phyloP scores from a whole-genome alignment of 2,888 invertebrate species.

The Leptopilina myrica region DNA sequence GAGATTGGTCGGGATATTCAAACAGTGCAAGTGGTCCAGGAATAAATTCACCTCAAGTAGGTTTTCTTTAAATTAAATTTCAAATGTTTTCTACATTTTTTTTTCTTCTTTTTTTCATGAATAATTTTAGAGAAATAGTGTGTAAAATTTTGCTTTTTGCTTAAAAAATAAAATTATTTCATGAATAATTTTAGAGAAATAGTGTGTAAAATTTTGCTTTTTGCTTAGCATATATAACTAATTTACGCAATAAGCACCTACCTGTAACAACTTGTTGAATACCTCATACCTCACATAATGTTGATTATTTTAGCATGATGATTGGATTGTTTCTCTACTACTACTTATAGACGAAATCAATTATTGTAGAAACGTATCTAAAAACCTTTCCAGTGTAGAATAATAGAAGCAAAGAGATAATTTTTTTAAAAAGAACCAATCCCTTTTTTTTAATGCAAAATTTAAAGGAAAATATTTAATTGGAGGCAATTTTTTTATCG shows the following conservation, averaged over 20 bases:
- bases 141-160: slow-evolving; percentile 45
- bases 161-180: too few relatives aligned
- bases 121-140: slow-evolving; percentile 14
- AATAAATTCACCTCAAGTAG: slow-evolving; percentile 73
- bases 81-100: background rate
- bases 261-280: slow-evolving; percentile 75
- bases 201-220: slow-evolving; percentile 43
- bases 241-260: slow-evolving; percentile 58
- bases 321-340: slow-evolving; percentile 36
- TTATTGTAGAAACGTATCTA: background rate
- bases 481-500: too few relatives aligned
- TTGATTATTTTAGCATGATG: slow-evolving; percentile 60
- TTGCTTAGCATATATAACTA: slow-evolving; percentile 52
- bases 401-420: background rate
- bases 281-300: slow-evolving; percentile 64
- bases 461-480: too few relatives aligned
- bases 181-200: slow-evolving; percentile 12
- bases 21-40: slow-evolving; percentile 58
- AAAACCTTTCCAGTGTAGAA: slow-evolving; percentile 27
- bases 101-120: slow-evolving; percentile 19
- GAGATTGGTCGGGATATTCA: slow-evolving; percentile 68
- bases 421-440: too few relatives aligned
- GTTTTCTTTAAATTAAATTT: background rate
- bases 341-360: slow-evolving; percentile 24
- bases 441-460: too few relatives aligned